Base-by-base conservation (phyloP, 2,888 invertebrate species). In the Oligia latruncula region DNA sequence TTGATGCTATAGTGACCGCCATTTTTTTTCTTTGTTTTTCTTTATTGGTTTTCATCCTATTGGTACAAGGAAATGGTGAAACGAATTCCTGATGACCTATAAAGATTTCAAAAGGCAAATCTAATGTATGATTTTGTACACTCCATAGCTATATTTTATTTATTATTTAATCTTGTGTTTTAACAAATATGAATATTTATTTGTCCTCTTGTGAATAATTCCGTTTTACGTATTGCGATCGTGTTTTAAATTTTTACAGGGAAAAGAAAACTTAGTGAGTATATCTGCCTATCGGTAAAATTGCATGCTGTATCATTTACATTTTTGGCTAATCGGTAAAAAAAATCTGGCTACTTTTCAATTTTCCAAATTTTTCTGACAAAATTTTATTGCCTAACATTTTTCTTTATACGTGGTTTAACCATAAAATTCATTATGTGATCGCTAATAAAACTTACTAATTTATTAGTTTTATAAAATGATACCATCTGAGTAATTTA, bases 181-280 rank as follows among this genome's bases (percentile, higher is more conserved):
- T 90, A 90, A 89, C 89, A 90, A 83, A 80, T 65, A 80, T 77
- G 72, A 87, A 73, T 64, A 75, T 74, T 81, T 89, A 13, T 86
- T 83, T 88, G 74, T 80, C 86, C 87, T 89, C 89, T 92, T 93
- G 96, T 96, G 95, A 96, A 95, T 96, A 96, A 96, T 95, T 89
- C 91, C 90, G 89, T 94, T 93, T 94, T 93, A 95, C 93, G 94
- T 93, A 94, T 93, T 92, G 93, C 92, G 93, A 90, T 93, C 92
- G 92, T 95, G 92, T 95, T 95, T 95, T 92, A 95, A 95, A 96
- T 94, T 92, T 89, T 97, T 97, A 82, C 97, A 97, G 97, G 97
- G 96, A 86, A 96, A 95, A 95, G 96, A 97, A 94, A 97, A 95
- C 92, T 95, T 97, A 95, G 97, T 97, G 95, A 97, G 97, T 97